Evolutionary conservation across 2,888 invertebrate genomes (phyloP), one percentile per base, ranked within the genome.

Genomic region (Tubulanus polymorphus): DNA sequence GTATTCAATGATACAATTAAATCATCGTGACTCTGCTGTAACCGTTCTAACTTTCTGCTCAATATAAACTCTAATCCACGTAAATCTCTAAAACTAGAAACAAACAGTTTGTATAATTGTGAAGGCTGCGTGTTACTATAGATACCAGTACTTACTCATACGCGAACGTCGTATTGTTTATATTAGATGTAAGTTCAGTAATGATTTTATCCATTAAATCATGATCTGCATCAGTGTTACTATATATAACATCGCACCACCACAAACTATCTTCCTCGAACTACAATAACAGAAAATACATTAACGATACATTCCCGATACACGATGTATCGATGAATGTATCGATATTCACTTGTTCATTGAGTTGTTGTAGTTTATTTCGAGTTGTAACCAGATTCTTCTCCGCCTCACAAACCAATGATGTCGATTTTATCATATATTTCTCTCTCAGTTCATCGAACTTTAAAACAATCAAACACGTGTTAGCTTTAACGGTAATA

Each of bases 401-500:
- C 47, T 63, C 54, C 1, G 68, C 66, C 20, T 50, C 48, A 10
- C 60, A 60, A 27, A 71, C 69, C 53, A 65, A 65, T 3, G 63
- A 58, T 23, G 60, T 62, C n/a, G 72, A 69, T 53, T 72, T 76
- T 1, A 62, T 55, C 70, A 87, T 76, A 69, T 86, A 87, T 60
- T 83, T 84, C 67, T 82, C 78, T 71, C 85, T 84, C 2, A 87
- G 67, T 15, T 80, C 78, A 23, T 75, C 74, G 48, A 83, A 83
- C 67, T 75, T 59, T 37, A 60, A 23, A 35, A 54, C n/a, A 48
- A 54, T 23, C n/a, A n/a, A n/a, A n/a, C n/a, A n/a, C n/a, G n/a
- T n/a, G n/a, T n/a, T n/a, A n/a, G n/a, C n/a, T n/a, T n/a, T n/a
- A n/a, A n/a, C n/a, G n/a, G n/a, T n/a, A n/a, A n/a, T n/a, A n/a